Percentiles rank a stretch among this genome's conserved stretches.
Conservation (phyloP, 2,797 vertebrate genomes). For the Todus mexicanus region DNA sequence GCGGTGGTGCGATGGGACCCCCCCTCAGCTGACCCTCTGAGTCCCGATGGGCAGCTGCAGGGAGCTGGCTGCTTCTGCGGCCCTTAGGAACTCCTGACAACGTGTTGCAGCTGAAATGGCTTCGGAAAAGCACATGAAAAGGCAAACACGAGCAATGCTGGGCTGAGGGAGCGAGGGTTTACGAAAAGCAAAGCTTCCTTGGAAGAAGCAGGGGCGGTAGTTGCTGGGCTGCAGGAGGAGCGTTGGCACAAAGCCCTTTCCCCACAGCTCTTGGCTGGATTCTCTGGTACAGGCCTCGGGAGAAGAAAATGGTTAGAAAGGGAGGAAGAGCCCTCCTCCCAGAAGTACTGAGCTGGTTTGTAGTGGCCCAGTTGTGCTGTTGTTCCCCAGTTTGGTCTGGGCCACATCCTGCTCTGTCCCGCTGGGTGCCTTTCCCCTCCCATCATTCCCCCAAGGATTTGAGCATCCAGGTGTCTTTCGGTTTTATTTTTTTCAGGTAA, state of each 20-base stretch:
- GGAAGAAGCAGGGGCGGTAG: neutral
- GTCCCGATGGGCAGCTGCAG: neutral
- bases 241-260: neutral
- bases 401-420: neutral
- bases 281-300: neutral
- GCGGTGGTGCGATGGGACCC: accelerated
- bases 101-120: neutral
- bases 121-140: neutral
- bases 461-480: neutral
- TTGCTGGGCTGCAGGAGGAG: neutral
- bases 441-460: neutral
- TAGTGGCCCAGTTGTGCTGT: neutral
- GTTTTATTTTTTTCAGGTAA: neutral
- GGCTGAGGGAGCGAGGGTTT: neutral
- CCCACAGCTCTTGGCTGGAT: neutral
- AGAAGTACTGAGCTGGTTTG: neutral
- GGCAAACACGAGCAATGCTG: neutral
- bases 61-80: neutral
- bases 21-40: neutral
- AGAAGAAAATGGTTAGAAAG: neutral
- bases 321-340: neutral
- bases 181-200: neutral
- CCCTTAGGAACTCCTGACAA: neutral
- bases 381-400: neutral
- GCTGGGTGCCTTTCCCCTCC: neutral